These are phyloP conservation scores for Drosophila limbata DNA, from an alignment of 2,888 invertebrate species.

Conservation along the genomic window DNA sequence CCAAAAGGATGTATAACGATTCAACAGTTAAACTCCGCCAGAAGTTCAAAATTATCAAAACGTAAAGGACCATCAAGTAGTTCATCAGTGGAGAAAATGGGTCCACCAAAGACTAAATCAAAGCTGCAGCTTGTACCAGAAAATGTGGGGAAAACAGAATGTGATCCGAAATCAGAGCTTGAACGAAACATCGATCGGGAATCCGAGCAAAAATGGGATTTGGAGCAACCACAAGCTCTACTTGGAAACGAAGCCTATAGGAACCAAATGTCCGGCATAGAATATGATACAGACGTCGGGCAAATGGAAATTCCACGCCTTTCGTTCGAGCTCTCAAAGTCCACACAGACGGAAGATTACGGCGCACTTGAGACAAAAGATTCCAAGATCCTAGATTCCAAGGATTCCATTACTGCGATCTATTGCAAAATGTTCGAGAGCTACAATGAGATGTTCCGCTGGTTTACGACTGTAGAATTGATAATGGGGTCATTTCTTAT, in stretches of 20 bases:
- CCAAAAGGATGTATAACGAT: not conserved
- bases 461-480: not conserved
- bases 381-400: too few relatives aligned
- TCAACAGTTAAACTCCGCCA: not conserved
- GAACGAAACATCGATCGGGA: not conserved
- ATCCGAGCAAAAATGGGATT: not conserved
- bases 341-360: not conserved
- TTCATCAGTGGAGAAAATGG: not conserved
- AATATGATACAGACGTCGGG: not conserved
- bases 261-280: too few relatives aligned
- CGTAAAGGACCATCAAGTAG: not conserved
- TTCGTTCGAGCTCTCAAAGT: too few relatives aligned
- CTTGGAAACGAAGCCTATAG: not conserved
- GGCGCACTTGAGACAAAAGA: not conserved
- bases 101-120: not conserved
- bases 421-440: not conserved
- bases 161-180: not conserved
- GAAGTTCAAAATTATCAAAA: not conserved
- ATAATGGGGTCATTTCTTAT: not conserved
- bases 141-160: not conserved
- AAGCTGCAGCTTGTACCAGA: not conserved
- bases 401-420: not conserved
- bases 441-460: not conserved
- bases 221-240: not conserved
- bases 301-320: not conserved